Percentiles rank a stretch among this genome's conserved stretches.
Evolutionary conservation across 2,888 invertebrate genomes (phyloP).

Genomic region (Tiliacea citrago): DNA sequence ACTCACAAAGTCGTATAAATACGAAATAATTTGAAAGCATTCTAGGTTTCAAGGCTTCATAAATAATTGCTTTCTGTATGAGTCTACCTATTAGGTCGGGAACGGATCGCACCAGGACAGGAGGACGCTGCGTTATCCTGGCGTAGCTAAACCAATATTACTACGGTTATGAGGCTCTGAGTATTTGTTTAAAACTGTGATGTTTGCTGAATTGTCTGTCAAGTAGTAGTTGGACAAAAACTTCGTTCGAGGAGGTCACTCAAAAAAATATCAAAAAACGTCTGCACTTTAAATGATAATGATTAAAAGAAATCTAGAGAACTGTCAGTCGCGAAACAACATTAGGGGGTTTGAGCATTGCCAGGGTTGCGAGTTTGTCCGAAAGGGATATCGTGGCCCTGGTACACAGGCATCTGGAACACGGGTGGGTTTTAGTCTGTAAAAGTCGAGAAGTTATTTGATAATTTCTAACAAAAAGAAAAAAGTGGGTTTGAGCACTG

Average conservation of each 20-base stretch:
- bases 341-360: neutral
- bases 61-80: constrained; percentile 15
- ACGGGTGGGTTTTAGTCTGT: no score
- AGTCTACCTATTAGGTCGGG: constrained; percentile 10
- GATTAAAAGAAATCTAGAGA: neutral
- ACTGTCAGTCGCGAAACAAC: neutral
- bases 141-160: constrained; percentile 28
- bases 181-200: constrained; percentile 27
- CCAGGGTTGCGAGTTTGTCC: no score
- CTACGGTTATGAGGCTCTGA: constrained; percentile 14
- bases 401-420: no score
- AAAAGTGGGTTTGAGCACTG: constrained; percentile 8
- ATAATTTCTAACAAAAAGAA: no score
- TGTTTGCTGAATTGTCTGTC: constrained; percentile 12
- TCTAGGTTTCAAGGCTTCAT: no score
- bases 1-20: no score
- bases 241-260: neutral
- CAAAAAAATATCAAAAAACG: neutral
- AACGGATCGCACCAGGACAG: constrained; percentile 23
- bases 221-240: constrained; percentile 17
- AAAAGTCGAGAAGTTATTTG: no score
- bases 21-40: no score
- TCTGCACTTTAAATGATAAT: neutral
- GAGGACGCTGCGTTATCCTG: constrained; percentile 18
- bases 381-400: no score